Conservation (phyloP, 2,113 vertebrate genomes). For the Nerophis lumbriciformis region DNA sequence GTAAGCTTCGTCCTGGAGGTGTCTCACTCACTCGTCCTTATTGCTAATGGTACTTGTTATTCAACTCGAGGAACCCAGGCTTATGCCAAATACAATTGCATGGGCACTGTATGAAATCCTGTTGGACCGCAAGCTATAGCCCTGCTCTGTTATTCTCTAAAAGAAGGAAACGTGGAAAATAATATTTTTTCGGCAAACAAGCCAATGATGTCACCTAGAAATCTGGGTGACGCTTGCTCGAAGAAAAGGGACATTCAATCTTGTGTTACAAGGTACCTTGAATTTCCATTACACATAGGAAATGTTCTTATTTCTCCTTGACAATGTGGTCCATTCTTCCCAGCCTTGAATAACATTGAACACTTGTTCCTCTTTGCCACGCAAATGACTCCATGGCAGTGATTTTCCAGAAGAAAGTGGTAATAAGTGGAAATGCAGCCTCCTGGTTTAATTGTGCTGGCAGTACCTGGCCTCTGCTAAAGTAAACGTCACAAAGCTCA, state of each 20-base stretch:
- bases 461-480: neutral
- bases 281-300: slow-evolving; percentile 56
- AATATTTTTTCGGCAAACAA: slow-evolving; percentile 19
- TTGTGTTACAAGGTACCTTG: slow-evolving; percentile 11
- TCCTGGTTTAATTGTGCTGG: neutral
- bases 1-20: slow-evolving; percentile 50
- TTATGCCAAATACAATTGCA: slow-evolving; percentile 54
- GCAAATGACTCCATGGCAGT: slow-evolving; percentile 45
- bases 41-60: slow-evolving; percentile 50
- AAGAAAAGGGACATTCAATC: slow-evolving; percentile 34
- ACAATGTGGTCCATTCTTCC: slow-evolving; percentile 43
- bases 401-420: slow-evolving; percentile 36
- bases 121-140: slow-evolving; percentile 28
- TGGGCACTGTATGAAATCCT: slow-evolving; percentile 37
- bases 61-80: slow-evolving; percentile 33
- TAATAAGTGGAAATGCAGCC: slow-evolving; percentile 57
- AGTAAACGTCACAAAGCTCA: neutral
- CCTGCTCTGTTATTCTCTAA: slow-evolving; percentile 15
- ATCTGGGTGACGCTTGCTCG: slow-evolving; percentile 4
- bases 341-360: slow-evolving; percentile 48
- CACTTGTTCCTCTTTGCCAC: slow-evolving; percentile 54
- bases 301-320: slow-evolving; percentile 29
- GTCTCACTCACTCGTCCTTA: slow-evolving; percentile 49
- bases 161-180: slow-evolving; percentile 13
- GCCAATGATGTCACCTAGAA: slow-evolving; percentile 22